Percentiles rank a stretch among this genome's conserved stretches.
Conservation (phyloP, 64 coral and sea anemone species). For the Acropora tenuis region DNA sequence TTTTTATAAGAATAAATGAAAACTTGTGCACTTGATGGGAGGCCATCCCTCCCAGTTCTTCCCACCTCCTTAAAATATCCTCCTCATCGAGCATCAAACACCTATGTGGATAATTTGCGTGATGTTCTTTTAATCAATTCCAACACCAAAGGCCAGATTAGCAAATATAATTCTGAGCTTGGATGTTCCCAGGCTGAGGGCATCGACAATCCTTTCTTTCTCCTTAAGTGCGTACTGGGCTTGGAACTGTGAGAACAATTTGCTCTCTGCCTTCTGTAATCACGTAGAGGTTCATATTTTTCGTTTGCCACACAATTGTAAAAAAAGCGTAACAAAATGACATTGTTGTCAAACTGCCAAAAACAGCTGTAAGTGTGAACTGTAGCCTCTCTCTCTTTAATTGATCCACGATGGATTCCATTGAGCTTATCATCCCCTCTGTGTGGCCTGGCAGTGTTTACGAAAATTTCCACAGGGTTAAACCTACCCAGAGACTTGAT, state of each 20-base stretch:
- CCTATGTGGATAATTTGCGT: constrained; percentile 47
- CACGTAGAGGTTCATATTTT: background rate
- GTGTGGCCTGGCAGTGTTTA: background rate
- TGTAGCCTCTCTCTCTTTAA: background rate
- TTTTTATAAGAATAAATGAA: constrained; percentile 35
- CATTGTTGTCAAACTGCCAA: background rate
- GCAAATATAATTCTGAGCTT: background rate
- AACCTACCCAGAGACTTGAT: background rate
- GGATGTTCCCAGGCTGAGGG: background rate
- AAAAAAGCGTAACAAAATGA: background rate
- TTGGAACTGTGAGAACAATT: background rate
- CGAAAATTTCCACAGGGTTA: background rate
- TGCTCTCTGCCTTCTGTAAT: background rate
- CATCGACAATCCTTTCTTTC: background rate
- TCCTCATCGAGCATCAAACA: background rate
- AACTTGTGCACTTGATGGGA: background rate
- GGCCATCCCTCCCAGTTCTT: constrained; percentile 5
- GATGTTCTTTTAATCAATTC: constrained; percentile 16
- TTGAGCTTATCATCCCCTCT: background rate
- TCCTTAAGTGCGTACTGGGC: background rate
- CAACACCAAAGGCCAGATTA: constrained; percentile 47
- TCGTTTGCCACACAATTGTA: background rate
- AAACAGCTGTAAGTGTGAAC: background rate
- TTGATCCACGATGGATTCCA: background rate
- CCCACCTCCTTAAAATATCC: constrained; percentile 29